These are phyloP conservation scores for Cyclophora punctaria DNA, from an alignment of 2,888 invertebrate species.

Conservation along the genomic window DNA sequence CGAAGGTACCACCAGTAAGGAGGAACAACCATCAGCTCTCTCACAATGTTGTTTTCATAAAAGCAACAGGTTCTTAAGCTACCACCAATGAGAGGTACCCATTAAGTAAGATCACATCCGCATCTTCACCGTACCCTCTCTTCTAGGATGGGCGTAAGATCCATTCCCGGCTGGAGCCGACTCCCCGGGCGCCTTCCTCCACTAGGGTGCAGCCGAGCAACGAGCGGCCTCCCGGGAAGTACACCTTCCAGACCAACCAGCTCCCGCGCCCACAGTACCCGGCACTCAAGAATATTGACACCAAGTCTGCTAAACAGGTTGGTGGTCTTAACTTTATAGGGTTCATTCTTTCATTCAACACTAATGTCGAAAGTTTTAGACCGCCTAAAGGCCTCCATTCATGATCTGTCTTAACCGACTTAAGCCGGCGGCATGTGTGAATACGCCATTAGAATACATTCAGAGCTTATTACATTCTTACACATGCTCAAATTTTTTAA, in stretches of 20 bases:
- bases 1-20: no score
- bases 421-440: no score
- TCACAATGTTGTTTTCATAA: background rate
- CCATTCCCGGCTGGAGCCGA: slow-evolving; percentile 12
- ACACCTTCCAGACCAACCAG: slow-evolving; percentile 79
- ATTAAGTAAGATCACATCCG: background rate
- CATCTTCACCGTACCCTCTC: background rate
- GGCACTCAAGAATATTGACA: slow-evolving; percentile 72
- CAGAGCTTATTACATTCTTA: no score
- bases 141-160: slow-evolving; percentile 31
- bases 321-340: background rate
- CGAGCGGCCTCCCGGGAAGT: slow-evolving; percentile 56
- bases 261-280: slow-evolving; percentile 84
- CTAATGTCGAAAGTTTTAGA: no score
- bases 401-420: no score
- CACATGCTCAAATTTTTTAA: no score
- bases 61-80: background rate
- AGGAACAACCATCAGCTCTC: no score
- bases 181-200: slow-evolving; percentile 27
- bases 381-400: no score
- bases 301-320: slow-evolving; percentile 82
- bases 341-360: no score
- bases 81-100: background rate
- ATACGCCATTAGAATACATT: no score
- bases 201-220: slow-evolving; percentile 42